Evolutionary conservation across 2,797 vertebrate genomes (phyloP).

Genomic region (Pelochelys cantorii): DNA sequence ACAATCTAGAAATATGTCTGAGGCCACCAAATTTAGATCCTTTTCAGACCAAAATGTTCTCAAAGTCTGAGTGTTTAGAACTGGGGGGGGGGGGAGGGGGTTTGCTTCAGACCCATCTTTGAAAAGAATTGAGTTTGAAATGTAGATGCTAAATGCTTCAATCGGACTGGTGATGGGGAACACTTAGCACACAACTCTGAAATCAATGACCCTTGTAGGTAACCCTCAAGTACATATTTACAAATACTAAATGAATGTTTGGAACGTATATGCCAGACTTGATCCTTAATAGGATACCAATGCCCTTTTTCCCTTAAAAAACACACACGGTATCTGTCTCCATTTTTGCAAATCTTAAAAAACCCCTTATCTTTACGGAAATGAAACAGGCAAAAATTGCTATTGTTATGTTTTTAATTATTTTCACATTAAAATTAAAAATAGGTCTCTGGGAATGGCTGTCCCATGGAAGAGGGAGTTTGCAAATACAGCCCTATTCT

Average conservation of each 20-base stretch:
- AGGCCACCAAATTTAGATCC: not conserved
- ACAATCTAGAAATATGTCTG: not conserved
- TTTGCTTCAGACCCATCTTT: accelerated
- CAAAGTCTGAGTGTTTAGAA: not conserved
- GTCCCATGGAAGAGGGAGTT: not conserved
- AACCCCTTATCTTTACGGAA: not conserved
- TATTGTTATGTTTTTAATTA: not conserved
- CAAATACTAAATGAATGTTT: not conserved
- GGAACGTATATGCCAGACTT: not conserved
- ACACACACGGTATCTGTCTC: not conserved
- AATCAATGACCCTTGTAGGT: not conserved
- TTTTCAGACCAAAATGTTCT: not conserved
- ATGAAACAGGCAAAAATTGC: not conserved
- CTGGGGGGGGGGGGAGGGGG: not conserved
- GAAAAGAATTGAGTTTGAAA: not conserved
- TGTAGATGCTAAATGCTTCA: not conserved
- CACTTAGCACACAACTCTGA: not conserved
- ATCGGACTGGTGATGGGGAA: not conserved
- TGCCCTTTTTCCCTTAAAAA: not conserved
- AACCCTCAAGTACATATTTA: not conserved
- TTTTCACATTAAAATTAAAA: not conserved
- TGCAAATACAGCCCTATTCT: slow-evolving; percentile 5
- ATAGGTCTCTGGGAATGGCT: not conserved
- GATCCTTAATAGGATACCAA: not conserved
- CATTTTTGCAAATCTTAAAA: not conserved